phyloP scores from a whole-genome alignment of 2,113 vertebrate genomes.

The Pongo pygmaeus region DNA sequence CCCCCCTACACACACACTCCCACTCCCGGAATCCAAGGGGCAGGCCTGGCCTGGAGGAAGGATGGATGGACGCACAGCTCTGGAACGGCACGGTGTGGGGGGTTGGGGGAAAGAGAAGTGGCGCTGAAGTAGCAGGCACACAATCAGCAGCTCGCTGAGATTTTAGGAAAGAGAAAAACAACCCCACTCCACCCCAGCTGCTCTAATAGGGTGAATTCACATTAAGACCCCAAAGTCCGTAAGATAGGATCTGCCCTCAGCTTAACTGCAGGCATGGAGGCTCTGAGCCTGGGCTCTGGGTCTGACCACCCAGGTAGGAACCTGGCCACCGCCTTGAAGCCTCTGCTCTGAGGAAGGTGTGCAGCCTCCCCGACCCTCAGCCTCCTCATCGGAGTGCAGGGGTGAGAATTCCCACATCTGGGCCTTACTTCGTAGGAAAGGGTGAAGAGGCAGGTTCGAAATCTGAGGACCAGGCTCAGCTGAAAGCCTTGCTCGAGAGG shows the following conservation, averaged over 20 bases:
- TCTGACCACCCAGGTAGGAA: too few species aligned
- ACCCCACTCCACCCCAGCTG: neutral
- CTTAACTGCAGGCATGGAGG: too few species aligned
- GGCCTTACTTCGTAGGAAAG: neutral
- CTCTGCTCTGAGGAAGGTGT: neutral
- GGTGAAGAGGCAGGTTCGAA: too few species aligned
- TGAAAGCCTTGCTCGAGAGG: neutral
- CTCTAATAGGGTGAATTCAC: too few species aligned
- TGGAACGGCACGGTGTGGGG: neutral
- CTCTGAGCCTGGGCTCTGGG: neutral
- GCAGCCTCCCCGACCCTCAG: neutral
- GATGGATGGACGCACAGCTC: neutral
- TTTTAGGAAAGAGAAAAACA: neutral
- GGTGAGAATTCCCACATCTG: neutral
- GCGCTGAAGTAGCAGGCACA: neutral
- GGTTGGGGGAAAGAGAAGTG: rapidly evolving
- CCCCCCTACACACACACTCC: too few species aligned
- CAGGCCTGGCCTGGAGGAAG: neutral
- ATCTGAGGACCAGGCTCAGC: neutral
- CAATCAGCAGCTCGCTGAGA: rapidly evolving
- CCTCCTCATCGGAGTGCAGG: neutral
- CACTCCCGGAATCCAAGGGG: neutral
- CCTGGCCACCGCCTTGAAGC: neutral
- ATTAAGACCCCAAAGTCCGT: too few species aligned
- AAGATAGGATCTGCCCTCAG: too few species aligned